These are phyloP conservation scores for Rhagonycha fulva DNA, from an alignment of 2,888 invertebrate species.

Conservation along the genomic window DNA sequence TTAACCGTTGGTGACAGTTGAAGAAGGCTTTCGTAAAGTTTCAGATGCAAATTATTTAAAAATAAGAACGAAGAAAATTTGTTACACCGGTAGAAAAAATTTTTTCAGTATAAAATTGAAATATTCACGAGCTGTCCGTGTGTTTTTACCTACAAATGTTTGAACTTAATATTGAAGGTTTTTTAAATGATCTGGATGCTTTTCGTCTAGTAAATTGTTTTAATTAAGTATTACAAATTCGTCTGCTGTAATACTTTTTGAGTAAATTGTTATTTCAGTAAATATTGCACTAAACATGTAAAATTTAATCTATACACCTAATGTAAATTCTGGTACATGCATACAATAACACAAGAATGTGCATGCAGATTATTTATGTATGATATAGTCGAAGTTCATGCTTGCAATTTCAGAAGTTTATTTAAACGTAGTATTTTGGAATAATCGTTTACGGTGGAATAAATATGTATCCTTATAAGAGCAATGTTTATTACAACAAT, in stretches of 20 bases:
- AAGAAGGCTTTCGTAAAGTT: too few relatives aligned
- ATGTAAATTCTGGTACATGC: background rate
- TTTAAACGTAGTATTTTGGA: background rate
- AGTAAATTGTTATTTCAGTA: background rate
- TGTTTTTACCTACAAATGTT: too few relatives aligned
- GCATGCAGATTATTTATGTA: background rate
- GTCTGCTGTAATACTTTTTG: background rate
- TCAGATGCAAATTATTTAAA: too few relatives aligned
- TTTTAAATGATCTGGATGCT: too few relatives aligned
- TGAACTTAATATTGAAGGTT: too few relatives aligned
- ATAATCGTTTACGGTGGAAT: background rate
- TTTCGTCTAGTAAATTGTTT: too few relatives aligned
- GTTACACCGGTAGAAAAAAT: too few relatives aligned
- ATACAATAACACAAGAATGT: background rate
- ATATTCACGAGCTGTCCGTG: too few relatives aligned
- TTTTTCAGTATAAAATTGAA: too few relatives aligned
- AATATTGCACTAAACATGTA: background rate
- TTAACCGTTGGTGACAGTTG: too few relatives aligned
- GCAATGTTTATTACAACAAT: constrained; percentile 1
- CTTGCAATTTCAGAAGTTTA: background rate
- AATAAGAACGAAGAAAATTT: too few relatives aligned
- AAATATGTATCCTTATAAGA: background rate
- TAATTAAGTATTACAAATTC: too few relatives aligned
- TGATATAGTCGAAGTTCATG: background rate
- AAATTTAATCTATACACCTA: background rate